Percentiles rank a stretch among this genome's conserved stretches.
Evolutionary conservation across 2,113 vertebrate species (phyloP).

Genomic region (Datnioides undecimradiatus): DNA sequence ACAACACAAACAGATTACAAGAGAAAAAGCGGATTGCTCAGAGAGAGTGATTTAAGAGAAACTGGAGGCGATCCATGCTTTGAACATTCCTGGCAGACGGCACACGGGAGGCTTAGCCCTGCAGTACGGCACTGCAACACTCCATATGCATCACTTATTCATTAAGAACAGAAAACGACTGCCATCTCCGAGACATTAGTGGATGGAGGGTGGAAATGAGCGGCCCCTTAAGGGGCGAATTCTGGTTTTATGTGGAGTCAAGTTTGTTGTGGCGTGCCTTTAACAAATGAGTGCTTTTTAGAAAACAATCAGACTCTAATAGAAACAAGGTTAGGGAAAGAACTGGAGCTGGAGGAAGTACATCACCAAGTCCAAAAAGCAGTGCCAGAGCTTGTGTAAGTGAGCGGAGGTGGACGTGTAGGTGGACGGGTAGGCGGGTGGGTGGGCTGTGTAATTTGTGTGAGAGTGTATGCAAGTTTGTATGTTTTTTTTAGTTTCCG

Average conservation of each 20-base stretch:
- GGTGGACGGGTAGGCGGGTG: constrained; percentile 51
- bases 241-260: background rate
- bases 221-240: background rate
- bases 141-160: constrained; percentile 55
- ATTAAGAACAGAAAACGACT: constrained; percentile 33
- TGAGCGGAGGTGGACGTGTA: constrained; percentile 55
- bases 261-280: background rate
- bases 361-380: constrained; percentile 1
- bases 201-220: constrained; percentile 24
- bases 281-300: background rate
- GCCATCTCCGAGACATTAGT: constrained; percentile 5
- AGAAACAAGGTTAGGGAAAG: background rate
- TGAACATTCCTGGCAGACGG: constrained; percentile 47
- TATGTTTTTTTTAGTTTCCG: background rate
- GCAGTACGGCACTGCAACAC: constrained; percentile 30
- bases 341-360: constrained; percentile 1
- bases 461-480: constrained; percentile 10
- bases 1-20: constrained; percentile 41
- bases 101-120: constrained; percentile 42
- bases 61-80: constrained; percentile 40
- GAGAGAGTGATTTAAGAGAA: constrained; percentile 23
- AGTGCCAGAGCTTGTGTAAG: constrained; percentile 37
- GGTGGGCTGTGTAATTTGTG: constrained; percentile 17
- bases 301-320: constrained; percentile 3
- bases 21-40: constrained; percentile 25